Conservation (phyloP, 2,888 invertebrate genomes). For the Oxyscelio sp. region DNA sequence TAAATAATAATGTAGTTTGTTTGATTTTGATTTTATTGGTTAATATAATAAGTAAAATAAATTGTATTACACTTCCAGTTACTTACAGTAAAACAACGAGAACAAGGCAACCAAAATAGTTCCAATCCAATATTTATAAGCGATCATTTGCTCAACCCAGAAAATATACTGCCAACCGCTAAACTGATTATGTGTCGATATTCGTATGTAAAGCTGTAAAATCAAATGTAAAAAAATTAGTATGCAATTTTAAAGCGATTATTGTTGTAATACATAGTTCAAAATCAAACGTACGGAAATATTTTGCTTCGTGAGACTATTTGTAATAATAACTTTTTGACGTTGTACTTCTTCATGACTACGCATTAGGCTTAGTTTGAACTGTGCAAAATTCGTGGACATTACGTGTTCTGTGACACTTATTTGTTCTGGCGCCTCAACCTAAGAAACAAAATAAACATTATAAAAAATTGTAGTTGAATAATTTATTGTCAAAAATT, state of each 20-base stretch:
- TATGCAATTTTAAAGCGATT: too few species aligned
- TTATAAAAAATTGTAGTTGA: constrained; percentile 21
- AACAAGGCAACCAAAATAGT: constrained; percentile 82
- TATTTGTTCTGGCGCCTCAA: constrained; percentile 85
- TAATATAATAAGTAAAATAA: too few species aligned
- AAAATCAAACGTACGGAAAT: constrained; percentile 83
- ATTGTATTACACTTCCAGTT: too few species aligned
- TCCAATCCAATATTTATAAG: constrained; percentile 85
- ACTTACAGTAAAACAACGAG: constrained; percentile 85
- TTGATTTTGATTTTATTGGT: too few species aligned
- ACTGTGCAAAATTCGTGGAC: constrained; percentile 81
- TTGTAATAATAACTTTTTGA: constrained; percentile 83
- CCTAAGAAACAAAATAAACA: constrained; percentile 76
- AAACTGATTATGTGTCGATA: too few species aligned
- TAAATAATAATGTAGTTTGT: too few species aligned
- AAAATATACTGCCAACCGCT: too few species aligned
- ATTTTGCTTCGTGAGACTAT: constrained; percentile 86
- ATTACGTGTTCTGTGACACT: constrained; percentile 81
- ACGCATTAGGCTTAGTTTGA: constrained; percentile 84
- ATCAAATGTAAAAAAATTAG: too few species aligned
- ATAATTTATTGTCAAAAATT: neutral
- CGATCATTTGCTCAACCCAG: constrained; percentile 84
- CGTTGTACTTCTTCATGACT: constrained; percentile 86
- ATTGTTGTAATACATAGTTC: too few species aligned
- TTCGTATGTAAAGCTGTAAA: too few species aligned